phyloP scores from a whole-genome alignment of 37 sponge, comb jelly and placozoan genomes.

The Lycopodina hypogea region DNA sequence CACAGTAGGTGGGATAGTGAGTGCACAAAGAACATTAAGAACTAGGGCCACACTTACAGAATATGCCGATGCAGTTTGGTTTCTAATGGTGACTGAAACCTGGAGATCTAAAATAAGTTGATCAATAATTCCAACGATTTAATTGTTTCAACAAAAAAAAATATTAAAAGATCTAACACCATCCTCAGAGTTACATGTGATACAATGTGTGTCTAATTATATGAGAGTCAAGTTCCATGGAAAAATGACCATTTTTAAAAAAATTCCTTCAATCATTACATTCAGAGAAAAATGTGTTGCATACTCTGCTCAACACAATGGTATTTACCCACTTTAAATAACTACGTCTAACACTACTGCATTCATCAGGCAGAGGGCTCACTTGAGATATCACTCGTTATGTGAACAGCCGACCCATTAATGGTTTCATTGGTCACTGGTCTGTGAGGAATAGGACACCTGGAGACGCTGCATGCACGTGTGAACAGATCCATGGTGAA shows the following conservation, averaged over 20 bases:
- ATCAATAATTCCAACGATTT: too few species aligned
- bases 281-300: too few species aligned
- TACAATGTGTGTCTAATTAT: too few species aligned
- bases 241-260: too few species aligned
- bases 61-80: conserved; percentile 42
- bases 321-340: too few species aligned
- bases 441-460: not conserved
- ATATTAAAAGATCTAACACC: too few species aligned
- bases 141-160: too few species aligned
- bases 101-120: conserved; percentile 41
- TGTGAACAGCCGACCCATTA: conserved; percentile 49
- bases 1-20: not conserved
- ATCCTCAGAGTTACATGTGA: too few species aligned
- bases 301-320: too few species aligned
- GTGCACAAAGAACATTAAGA: not conserved
- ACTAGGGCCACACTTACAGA: conserved; percentile 14
- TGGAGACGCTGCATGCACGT: conserved; percentile 4
- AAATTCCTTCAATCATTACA: too few species aligned
- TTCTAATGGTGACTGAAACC: conserved; percentile 29
- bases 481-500: conserved; percentile 43
- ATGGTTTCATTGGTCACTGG: conserved; percentile 7
- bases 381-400: conserved; percentile 61
- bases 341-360: not conserved
- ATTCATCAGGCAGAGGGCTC: not conserved
- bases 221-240: too few species aligned